A percentile compares a stretch with the other conserved stretches of the same genome.
Conservation (phyloP, 2,888 invertebrate genomes). For the Dascillus cervinus region DNA sequence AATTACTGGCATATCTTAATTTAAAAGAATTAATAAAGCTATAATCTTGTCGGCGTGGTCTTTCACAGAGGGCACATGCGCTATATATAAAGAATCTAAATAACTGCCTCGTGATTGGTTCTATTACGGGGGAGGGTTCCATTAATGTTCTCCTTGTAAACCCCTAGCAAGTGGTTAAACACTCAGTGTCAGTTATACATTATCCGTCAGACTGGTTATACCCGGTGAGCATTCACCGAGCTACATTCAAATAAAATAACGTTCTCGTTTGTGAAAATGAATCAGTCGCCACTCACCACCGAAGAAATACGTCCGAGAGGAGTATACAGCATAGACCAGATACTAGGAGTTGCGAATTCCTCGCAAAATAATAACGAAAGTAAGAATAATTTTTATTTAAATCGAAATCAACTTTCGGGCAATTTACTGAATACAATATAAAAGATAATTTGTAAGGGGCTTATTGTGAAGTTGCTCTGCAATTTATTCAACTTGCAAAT, state of each 20-base stretch:
- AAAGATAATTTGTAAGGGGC: too few species aligned
- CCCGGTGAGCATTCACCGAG: too few species aligned
- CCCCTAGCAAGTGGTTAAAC: conserved; percentile 5
- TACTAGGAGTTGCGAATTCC: conserved; percentile 40
- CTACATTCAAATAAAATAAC: too few species aligned
- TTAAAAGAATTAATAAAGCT: conserved; percentile 24
- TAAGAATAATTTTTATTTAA: conserved; percentile 21
- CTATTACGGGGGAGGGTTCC: conserved; percentile 11
- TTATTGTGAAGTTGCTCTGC: too few species aligned
- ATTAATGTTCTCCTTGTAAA: conserved; percentile 14
- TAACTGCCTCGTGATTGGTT: conserved; percentile 11
- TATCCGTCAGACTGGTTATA: too few species aligned
- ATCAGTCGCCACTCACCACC: conserved; percentile 24
- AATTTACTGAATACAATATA: too few species aligned
- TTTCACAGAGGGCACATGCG: conserved; percentile 26
- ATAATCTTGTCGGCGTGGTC: conserved; percentile 35
- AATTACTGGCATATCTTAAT: conserved; percentile 23
- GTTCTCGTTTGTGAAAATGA: conserved; percentile 23
- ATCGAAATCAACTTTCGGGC: too few species aligned
- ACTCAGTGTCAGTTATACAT: too few species aligned
- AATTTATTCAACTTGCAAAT: too few species aligned
- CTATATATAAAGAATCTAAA: conserved; percentile 8
- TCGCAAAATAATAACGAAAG: conserved; percentile 33
- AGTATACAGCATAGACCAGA: conserved; percentile 43
- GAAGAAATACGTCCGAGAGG: conserved; percentile 36